phyloP scores from a whole-genome alignment of 2,888 invertebrate genomes.

The Heliconius aoede region DNA sequence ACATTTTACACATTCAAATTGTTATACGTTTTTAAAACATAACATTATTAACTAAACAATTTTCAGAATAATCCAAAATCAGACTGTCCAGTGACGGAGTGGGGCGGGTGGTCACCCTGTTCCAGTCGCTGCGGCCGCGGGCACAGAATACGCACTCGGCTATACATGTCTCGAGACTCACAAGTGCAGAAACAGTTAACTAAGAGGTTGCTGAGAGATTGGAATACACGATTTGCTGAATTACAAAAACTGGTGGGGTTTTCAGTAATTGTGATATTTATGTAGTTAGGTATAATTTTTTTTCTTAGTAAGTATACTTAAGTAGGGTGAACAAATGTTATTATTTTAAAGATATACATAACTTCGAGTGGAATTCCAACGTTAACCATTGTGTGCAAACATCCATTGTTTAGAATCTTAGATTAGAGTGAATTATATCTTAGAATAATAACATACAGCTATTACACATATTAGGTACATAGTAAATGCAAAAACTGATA shows the following conservation, averaged over 20 bases:
- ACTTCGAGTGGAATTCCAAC: not conserved
- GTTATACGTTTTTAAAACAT: not conserved
- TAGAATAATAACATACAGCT: not conserved
- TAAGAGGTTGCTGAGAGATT: slow-evolving; percentile 56
- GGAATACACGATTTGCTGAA: slow-evolving; percentile 67
- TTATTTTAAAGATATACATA: slow-evolving; percentile 2
- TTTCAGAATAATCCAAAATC: slow-evolving; percentile 61
- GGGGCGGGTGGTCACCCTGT: slow-evolving; percentile 93
- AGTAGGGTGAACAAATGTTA: not conserved
- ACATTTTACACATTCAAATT: too few relatives aligned
- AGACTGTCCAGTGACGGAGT: slow-evolving; percentile 86
- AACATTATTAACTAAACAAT: not conserved
- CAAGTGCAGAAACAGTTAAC: slow-evolving; percentile 62
- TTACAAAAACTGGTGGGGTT: slow-evolving; percentile 63
- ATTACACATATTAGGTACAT: not conserved
- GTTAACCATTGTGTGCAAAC: not conserved
- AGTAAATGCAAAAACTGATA: not conserved
- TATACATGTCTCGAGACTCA: slow-evolving; percentile 60
- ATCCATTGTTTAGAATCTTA: not conserved
- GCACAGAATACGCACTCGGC: slow-evolving; percentile 81
- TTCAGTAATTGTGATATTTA: not conserved
- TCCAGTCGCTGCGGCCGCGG: slow-evolving; percentile 91
- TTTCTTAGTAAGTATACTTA: too few relatives aligned
- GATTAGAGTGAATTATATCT: not conserved
- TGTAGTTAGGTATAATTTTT: not conserved